Base-by-base conservation (phyloP, 37 sponge, comb jelly and placozoan genomes). In the Eunapius fragilis region DNA sequence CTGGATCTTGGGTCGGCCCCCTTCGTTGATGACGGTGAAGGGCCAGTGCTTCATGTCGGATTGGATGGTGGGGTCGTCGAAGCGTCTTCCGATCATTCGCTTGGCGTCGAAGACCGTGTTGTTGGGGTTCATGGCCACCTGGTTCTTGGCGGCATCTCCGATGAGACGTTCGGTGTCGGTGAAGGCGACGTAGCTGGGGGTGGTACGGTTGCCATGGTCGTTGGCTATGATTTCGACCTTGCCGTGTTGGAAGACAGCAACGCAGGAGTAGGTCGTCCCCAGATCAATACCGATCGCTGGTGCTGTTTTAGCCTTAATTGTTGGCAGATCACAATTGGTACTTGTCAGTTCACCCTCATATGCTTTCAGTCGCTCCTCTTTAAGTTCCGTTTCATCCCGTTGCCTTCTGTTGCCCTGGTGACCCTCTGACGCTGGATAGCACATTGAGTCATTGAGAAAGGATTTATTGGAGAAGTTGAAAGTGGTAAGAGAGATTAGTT, bases 141-240 rank as follows among this genome's bases (percentile, higher is more conserved):
- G 98, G 9, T 90, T 77, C 78, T 97, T 97, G 50, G 98, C 98
- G 23, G 94, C 80, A 31, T 97, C 97, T 67, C 97, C 97, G 31
- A 97, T 94, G 30, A 97, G 90, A 25, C 98, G 82, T 78, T 97
- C 98, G 10, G 93, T 92, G 81, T 95, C 95, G 24, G 93, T 93
- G 89, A 97, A 97, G 69, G 98, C 95, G 11, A 97, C 98, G 79
- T 97, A 91, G 83, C 98, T 97, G 1, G 98, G 98, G 23, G 98
- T 97, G 85, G 98, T 97, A 23, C 98, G 84, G 85, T 93, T 93
- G 31, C 98, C 98, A 67, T 94, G 95, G 78, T 95, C 94, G 85
- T 96, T 96, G 45, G 95, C 97, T 19, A 96, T 82, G 73, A 96
- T 96, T 78, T 96, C 97, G 78, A 95, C 97, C 48, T 95, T 97